Evolutionary conservation across 2,888 invertebrate genomes (phyloP).

Genomic region (Hyposoter didymator): DNA sequence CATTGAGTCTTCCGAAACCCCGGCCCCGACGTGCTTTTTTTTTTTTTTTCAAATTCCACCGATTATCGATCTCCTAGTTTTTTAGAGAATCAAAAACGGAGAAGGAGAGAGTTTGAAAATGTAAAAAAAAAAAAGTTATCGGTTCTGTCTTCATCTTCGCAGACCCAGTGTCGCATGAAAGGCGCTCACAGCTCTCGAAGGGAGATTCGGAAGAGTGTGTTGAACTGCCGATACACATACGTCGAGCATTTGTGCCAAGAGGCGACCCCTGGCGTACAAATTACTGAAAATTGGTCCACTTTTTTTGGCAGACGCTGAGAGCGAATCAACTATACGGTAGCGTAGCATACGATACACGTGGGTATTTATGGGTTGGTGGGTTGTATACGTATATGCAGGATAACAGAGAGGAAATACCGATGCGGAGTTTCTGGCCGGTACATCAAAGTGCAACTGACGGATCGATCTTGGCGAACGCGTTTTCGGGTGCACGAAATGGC

Average conservation of each 20-base stretch:
- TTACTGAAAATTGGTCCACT: slow-evolving; percentile 81
- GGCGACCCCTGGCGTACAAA: slow-evolving; percentile 76
- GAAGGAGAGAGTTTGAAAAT: background rate
- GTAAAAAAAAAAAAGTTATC: background rate
- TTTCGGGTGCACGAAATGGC: slow-evolving; percentile 61
- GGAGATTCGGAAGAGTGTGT: slow-evolving; percentile 46
- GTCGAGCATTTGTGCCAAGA: slow-evolving; percentile 48
- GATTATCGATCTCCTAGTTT: background rate
- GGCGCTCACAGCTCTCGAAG: background rate
- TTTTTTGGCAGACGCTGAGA: slow-evolving; percentile 69
- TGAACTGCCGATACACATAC: slow-evolving; percentile 61
- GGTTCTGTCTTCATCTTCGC: background rate
- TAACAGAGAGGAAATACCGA: slow-evolving; percentile 69
- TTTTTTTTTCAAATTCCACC: background rate
- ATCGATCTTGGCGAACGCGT: slow-evolving; percentile 69
- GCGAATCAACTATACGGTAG: slow-evolving; percentile 53
- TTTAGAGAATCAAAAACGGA: background rate
- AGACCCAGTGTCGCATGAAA: background rate
- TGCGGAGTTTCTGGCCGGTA: slow-evolving; percentile 70
- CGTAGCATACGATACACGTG: slow-evolving; percentile 29
- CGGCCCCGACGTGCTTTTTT: too few relatives aligned
- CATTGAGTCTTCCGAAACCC: too few relatives aligned
- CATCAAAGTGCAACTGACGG: slow-evolving; percentile 70
- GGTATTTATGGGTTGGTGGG: background rate
- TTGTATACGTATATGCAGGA: slow-evolving; percentile 28